phyloP scores from a whole-genome alignment of 2,797 vertebrate species.

The Myotis pilosus region DNA sequence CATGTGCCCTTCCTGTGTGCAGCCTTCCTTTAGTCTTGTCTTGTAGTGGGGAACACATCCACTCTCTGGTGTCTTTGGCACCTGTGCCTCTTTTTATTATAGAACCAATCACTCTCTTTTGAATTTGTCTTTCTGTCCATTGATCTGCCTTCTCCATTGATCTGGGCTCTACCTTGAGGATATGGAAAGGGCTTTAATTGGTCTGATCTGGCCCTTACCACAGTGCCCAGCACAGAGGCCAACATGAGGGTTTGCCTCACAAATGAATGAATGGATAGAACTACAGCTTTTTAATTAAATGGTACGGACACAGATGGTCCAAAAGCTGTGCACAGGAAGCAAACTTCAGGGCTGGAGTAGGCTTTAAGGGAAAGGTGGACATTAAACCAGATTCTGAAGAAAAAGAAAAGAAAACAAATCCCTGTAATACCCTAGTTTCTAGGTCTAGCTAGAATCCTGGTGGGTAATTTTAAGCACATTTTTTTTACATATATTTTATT shows the following conservation, averaged over 20 bases:
- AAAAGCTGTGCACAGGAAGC: not conserved
- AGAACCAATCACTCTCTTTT: not conserved
- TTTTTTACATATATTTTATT: too few species aligned
- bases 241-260: not conserved
- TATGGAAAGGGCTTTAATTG: not conserved
- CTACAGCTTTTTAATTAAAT: not conserved
- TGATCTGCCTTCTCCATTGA: rapidly evolving
- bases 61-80: not conserved
- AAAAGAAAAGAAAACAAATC: not conserved
- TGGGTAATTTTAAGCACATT: not conserved
- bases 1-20: rapidly evolving
- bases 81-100: not conserved
- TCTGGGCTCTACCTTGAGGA: not conserved
- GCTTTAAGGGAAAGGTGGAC: not conserved
- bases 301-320: not conserved
- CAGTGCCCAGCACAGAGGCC: not conserved
- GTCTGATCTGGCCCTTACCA: not conserved
- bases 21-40: not conserved
- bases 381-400: not conserved
- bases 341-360: not conserved
- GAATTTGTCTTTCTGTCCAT: not conserved
- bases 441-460: not conserved
- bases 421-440: not conserved
- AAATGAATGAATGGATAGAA: not conserved
- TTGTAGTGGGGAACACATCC: not conserved